These are phyloP conservation scores for Oscheius sp. DNA, from an alignment of 2,888 invertebrate genomes.

Conservation along the genomic window DNA sequence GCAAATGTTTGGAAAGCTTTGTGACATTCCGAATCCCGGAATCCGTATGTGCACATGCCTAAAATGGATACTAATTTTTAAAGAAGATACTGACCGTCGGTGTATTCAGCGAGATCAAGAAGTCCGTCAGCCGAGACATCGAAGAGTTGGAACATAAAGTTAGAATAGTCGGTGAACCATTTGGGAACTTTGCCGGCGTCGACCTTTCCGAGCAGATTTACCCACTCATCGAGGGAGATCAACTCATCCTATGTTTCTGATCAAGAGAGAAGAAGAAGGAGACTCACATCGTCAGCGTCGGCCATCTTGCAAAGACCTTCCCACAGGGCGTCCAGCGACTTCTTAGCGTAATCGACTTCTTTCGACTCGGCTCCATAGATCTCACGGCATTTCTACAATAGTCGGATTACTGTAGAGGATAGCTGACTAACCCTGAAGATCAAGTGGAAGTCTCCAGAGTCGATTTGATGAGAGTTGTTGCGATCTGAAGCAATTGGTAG, in stretches of 20 bases:
- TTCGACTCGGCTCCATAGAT: constrained; percentile 72
- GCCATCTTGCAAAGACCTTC: constrained; percentile 68
- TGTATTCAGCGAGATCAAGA: constrained; percentile 70
- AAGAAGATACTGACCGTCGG: constrained; percentile 55
- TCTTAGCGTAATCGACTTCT: constrained; percentile 66
- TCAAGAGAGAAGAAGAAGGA: neutral
- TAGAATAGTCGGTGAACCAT: constrained; percentile 71
- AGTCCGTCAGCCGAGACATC: constrained; percentile 71
- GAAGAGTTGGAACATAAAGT: constrained; percentile 73
- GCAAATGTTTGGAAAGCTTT: constrained; percentile 64
- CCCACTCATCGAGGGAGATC: constrained; percentile 69
- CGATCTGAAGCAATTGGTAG: constrained; percentile 61
- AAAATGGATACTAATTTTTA: no score
- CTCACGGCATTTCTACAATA: constrained; percentile 70
- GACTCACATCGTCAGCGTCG: constrained; percentile 58
- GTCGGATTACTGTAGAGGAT: constrained; percentile 43
- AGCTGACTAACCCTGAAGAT: constrained; percentile 61
- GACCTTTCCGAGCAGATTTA: constrained; percentile 59
- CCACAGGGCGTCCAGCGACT: constrained; percentile 68
- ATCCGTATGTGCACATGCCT: constrained; percentile 70
- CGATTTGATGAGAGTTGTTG: constrained; percentile 66
- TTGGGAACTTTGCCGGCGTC: constrained; percentile 60
- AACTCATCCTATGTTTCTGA: constrained; percentile 51
- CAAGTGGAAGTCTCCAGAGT: constrained; percentile 72
- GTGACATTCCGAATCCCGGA: constrained; percentile 49